Evolutionary conservation across 2,888 invertebrate species (phyloP).

Genomic region (Lepidonotus clava): DNA sequence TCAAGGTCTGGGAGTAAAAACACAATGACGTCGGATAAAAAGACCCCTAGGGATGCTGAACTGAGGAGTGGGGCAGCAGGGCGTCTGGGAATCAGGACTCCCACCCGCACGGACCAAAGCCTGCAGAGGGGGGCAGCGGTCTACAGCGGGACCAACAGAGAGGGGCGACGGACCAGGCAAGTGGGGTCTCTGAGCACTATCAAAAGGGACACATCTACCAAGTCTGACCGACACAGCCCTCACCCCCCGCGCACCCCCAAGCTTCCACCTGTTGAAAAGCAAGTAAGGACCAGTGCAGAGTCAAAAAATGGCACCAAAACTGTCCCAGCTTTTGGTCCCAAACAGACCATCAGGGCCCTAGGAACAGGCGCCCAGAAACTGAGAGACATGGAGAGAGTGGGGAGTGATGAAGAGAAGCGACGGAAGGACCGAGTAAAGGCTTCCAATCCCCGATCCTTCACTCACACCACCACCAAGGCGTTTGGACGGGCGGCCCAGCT

Average conservation of each 20-base stretch:
- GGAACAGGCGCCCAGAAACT: neutral
- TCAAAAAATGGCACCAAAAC: neutral
- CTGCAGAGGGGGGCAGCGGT: neutral
- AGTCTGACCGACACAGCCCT: neutral
- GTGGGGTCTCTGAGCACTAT: neutral
- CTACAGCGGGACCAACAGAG: neutral
- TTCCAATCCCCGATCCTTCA: too few relatives aligned
- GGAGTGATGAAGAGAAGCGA: too few relatives aligned
- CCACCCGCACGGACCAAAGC: too few relatives aligned
- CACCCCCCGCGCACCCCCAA: neutral
- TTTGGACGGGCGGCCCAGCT: too few relatives aligned
- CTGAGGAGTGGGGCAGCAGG: too few relatives aligned
- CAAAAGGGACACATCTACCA: neutral
- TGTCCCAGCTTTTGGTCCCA: neutral
- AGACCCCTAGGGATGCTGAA: too few relatives aligned
- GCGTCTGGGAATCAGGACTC: too few relatives aligned
- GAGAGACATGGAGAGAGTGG: neutral
- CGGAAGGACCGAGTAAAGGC: too few relatives aligned
- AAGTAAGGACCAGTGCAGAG: neutral
- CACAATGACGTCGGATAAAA: too few relatives aligned
- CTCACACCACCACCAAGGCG: too few relatives aligned
- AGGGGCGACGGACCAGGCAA: neutral
- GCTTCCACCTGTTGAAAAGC: neutral
- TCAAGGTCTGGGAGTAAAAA: too few relatives aligned
- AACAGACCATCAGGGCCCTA: neutral